Percentiles rank a stretch among this genome's conserved stretches.
Conservation (phyloP, 2,113 vertebrate species). For the Heteronetta atricapilla region DNA sequence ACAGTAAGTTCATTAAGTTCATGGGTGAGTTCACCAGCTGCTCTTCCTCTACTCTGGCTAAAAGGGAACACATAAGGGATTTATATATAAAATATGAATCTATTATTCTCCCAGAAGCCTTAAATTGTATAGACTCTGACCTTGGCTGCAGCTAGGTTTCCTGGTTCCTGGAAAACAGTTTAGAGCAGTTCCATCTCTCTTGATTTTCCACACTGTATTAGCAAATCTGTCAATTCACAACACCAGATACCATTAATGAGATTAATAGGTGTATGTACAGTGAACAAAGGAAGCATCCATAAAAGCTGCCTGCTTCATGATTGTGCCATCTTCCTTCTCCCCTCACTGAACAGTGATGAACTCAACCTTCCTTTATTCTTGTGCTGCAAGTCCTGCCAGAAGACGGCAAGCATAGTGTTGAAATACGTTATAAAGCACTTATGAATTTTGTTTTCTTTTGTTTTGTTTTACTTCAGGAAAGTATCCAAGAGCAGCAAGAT, state of each 20-base stretch:
- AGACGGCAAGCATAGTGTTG: not conserved
- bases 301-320: not conserved
- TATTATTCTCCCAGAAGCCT: not conserved
- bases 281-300: not conserved
- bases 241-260: not conserved
- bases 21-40: not conserved
- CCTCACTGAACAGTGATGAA: not conserved
- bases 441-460: not conserved
- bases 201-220: not conserved
- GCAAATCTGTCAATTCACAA: not conserved
- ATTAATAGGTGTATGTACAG: not conserved
- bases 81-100: not conserved
- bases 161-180: not conserved
- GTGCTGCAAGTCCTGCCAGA: not conserved
- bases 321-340: accelerated
- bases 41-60: not conserved
- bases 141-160: not conserved
- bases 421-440: not conserved
- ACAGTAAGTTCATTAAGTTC: not conserved
- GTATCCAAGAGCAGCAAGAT: not conserved
- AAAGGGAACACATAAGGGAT: not conserved
- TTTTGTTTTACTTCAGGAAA: not conserved
- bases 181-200: not conserved
- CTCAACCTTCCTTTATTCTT: not conserved
- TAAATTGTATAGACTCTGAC: not conserved